These are phyloP conservation scores for Drosophila niveifrons DNA, from an alignment of 2,888 invertebrate genomes.

Conservation along the genomic window DNA sequence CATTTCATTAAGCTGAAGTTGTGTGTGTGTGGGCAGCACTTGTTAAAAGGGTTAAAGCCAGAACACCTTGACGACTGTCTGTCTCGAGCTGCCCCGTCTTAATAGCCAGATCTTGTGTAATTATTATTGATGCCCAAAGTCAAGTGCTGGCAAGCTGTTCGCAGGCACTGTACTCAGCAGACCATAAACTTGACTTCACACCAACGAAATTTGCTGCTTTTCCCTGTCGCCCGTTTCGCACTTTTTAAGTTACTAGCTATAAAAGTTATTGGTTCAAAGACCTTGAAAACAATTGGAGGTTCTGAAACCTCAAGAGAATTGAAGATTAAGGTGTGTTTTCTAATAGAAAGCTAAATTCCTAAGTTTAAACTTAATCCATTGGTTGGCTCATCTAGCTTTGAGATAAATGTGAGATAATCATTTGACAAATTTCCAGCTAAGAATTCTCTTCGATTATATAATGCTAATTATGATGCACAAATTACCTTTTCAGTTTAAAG, in stretches of 20 bases:
- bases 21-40: conserved; percentile 22
- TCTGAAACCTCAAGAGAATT: not conserved
- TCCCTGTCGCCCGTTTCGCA: not conserved
- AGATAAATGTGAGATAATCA: not conserved
- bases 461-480: conserved; percentile 2
- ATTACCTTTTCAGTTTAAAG: conserved; percentile 47
- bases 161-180: conserved; percentile 40
- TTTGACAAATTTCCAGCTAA: not conserved
- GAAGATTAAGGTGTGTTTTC: no score
- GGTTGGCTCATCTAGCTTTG: not conserved
- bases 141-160: conserved; percentile 27
- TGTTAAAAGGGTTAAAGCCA: conserved; percentile 16
- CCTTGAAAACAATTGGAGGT: conserved; percentile 2
- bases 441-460: not conserved
- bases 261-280: conserved; percentile 4
- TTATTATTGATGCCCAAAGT: conserved; percentile 20
- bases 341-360: not conserved
- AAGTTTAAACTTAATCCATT: not conserved
- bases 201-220: conserved; percentile 8
- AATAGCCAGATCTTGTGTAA: conserved; percentile 14
- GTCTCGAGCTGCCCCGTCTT: conserved; percentile 1
- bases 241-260: not conserved
- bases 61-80: conserved; percentile 17
- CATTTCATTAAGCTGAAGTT: not conserved
- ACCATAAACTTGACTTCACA: conserved; percentile 22